Evolutionary conservation across 1,140 invertebrate genomes (phyloP).

Genomic region (Colletes gigas): DNA sequence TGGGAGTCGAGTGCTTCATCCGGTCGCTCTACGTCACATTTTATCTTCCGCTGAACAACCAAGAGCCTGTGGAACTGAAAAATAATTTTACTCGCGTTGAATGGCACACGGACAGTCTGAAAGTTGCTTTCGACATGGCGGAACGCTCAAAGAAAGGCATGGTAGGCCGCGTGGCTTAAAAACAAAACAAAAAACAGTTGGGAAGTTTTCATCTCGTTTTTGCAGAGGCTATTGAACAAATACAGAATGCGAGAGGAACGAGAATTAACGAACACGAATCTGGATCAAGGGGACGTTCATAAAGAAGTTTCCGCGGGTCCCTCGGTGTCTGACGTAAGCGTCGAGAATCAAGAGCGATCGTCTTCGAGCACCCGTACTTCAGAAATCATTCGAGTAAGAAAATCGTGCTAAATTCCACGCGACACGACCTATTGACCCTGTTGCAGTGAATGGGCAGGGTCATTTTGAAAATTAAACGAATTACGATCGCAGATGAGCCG

Average conservation of each 20-base stretch:
- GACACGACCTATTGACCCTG: too few relatives aligned
- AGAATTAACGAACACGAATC: conserved; percentile 37
- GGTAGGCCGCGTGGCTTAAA: background rate
- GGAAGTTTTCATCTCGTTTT: background rate
- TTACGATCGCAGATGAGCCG: background rate
- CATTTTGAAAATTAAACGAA: background rate
- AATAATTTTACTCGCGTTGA: conserved; percentile 24
- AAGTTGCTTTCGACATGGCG: conserved; percentile 1
- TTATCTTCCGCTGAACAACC: conserved; percentile 35
- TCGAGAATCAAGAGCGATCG: background rate
- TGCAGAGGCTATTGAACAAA: conserved; percentile 25
- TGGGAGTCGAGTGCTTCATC: conserved; percentile 52
- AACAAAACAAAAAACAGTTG: background rate
- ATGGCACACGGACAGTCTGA: conserved; percentile 31
- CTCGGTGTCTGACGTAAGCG: background rate
- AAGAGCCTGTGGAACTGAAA: background rate
- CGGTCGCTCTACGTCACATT: conserved; percentile 42
- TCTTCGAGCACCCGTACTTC: conserved; percentile 8
- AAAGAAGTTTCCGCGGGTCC: conserved; percentile 25
- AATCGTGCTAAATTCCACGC: too few relatives aligned
- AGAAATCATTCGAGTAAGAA: conserved; percentile 19
- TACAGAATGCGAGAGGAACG: conserved; percentile 15
- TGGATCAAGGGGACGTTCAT: conserved; percentile 25
- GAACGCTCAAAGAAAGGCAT: background rate
- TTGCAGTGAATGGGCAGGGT: too few relatives aligned